Evolutionary conservation across 2,888 invertebrate species (phyloP).

Genomic region (Clostera curtula): DNA sequence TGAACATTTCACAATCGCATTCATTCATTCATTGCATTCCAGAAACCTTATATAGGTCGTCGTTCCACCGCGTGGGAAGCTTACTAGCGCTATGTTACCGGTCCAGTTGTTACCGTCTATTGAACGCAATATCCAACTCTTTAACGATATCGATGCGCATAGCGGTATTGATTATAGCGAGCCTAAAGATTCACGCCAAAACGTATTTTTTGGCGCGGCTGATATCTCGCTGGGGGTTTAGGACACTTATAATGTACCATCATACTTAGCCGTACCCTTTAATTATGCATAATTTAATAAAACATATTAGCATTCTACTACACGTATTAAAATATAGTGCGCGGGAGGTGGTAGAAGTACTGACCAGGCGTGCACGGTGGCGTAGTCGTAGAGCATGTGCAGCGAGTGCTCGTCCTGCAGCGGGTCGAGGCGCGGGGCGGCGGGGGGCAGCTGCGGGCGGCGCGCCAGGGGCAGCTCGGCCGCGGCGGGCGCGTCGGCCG

Average conservation of each 20-base stretch:
- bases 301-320: background rate
- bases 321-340: background rate
- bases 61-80: too few species aligned
- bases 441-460: slow-evolving; percentile 85
- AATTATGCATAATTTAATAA: slow-evolving; percentile 1
- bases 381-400: slow-evolving; percentile 91
- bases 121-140: slow-evolving; percentile 40
- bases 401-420: slow-evolving; percentile 87
- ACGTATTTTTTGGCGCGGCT: slow-evolving; percentile 24
- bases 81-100: background rate
- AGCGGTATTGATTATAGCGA: slow-evolving; percentile 41
- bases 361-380: slow-evolving; percentile 88
- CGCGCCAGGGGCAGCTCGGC: slow-evolving; percentile 69
- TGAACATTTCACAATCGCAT: too few species aligned
- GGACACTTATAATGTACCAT: background rate
- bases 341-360: slow-evolving; percentile 26
- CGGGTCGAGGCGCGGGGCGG: slow-evolving; percentile 85
- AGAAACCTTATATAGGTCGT: too few species aligned
- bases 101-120: slow-evolving; percentile 33
- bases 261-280: too few species aligned
- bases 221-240: slow-evolving; percentile 26
- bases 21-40: too few species aligned
- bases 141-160: slow-evolving; percentile 38
- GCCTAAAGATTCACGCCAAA: slow-evolving; percentile 34
- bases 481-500: background rate